Conservation (phyloP, 2,888 invertebrate genomes). For the Proisotoma minuta region DNA sequence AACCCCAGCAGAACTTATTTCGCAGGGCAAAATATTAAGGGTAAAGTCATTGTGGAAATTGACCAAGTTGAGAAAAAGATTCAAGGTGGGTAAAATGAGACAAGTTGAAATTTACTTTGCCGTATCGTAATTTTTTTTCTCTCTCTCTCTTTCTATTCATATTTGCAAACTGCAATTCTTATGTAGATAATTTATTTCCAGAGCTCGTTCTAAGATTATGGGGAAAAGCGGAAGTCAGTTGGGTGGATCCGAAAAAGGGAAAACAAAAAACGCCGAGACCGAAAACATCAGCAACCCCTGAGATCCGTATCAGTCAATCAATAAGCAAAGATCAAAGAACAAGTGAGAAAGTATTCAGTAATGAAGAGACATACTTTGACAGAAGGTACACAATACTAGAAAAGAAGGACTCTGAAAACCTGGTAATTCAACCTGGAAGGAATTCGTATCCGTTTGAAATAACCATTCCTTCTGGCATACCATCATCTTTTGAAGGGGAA, state of each 20-base stretch:
- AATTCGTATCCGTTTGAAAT: conserved; percentile 27
- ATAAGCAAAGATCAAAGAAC: conserved; percentile 3
- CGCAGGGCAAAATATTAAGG: conserved; percentile 23
- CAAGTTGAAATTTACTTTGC: background rate
- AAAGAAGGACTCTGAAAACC: conserved; percentile 30
- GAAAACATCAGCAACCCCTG: background rate
- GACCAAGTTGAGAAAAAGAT: conserved; percentile 20
- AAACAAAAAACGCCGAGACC: background rate
- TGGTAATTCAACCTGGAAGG: conserved; percentile 19
- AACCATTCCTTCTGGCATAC: conserved; percentile 25
- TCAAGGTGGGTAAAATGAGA: conserved; percentile 15
- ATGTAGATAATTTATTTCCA: conserved; percentile 13
- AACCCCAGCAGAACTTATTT: conserved; percentile 19
- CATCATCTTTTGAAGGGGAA: conserved; percentile 31
- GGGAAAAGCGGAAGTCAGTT: conserved; percentile 32
- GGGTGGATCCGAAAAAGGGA: conserved; percentile 18
- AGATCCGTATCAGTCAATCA: conserved; percentile 7
- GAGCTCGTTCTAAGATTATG: conserved; percentile 23
- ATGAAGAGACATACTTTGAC: conserved; percentile 36
- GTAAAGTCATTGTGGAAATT: conserved; percentile 20
- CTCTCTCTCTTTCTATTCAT: too few relatives aligned
- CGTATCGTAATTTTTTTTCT: too few relatives aligned
- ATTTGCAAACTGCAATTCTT: too few relatives aligned
- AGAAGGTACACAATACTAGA: conserved; percentile 27
- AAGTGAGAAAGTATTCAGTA: conserved; percentile 19